Evolutionary conservation across 1,140 invertebrate genomes (phyloP).

Genomic region (Drosophila sp.): DNA sequence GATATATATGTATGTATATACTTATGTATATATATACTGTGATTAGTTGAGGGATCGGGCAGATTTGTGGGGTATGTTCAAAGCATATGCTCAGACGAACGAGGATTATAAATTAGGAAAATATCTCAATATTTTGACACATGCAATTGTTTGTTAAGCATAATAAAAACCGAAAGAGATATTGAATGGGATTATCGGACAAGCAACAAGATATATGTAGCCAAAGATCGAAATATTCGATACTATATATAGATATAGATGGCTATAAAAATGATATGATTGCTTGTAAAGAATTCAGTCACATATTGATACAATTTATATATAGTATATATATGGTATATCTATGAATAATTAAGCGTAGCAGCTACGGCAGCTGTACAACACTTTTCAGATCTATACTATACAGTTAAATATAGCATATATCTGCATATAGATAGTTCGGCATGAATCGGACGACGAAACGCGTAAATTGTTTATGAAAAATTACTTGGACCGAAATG

Average conservation of each 20-base stretch:
- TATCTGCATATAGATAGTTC: constrained; percentile 16
- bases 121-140: constrained; percentile 76
- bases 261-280: constrained; percentile 13
- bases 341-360: constrained; percentile 78
- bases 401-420: constrained; percentile 20
- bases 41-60: neutral
- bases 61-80: constrained; percentile 2
- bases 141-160: constrained; percentile 52
- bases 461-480: constrained; percentile 82
- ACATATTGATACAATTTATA: constrained; percentile 2
- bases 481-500: constrained; percentile 81
- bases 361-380: constrained; percentile 63
- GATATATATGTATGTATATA: constrained; percentile 2
- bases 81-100: constrained; percentile 8
- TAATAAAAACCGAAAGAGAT: constrained; percentile 32
- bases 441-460: constrained; percentile 43
- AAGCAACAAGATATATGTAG: neutral
- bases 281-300: constrained; percentile 33
- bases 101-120: constrained; percentile 39
- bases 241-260: constrained; percentile 3
- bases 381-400: constrained; percentile 40
- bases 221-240: neutral
- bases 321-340: constrained; percentile 17
- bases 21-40: neutral
- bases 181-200: constrained; percentile 54